Evolutionary conservation across 1,140 invertebrate species (phyloP), one percentile per base, ranked within the genome.

Genomic region (Stegodyphus dumicola): DNA sequence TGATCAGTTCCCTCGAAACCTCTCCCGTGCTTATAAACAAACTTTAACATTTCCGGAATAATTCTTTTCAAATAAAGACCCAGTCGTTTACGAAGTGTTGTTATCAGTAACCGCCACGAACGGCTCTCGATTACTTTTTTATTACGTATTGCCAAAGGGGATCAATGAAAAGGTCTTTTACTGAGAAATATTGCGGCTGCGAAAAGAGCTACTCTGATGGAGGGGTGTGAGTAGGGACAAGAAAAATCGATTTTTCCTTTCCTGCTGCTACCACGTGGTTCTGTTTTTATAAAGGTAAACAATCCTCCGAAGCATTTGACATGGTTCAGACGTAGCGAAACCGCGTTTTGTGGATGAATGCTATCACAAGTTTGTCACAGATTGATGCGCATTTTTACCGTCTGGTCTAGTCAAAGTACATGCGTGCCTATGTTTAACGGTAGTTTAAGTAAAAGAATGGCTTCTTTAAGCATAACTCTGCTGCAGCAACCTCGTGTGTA

Each of bases 121-220:
- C 73, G 53, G 65, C 56, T 65, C 81, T 85, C 73, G 74, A 85
- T 85, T 76, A 76, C 81, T 85, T 85, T 85, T 85, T 85, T 85
- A 85, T 85, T 85, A 85, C 64, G 81, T 85, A 85, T 85, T 85
- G 81, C 81, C 81, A 70, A 76, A 83, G 71, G 81, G 81, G 81
- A 85, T 85, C 81, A 85, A 85, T 85, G 81, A 56, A 70, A 76
- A 70, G 74, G 13, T 70, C 80, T 83, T 83, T 83, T 83, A 85
- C 81, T 76, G 81, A 77, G 81, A 77, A 85, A 85, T 85, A 85
- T 77, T 76, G 81, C 74, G 81, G 64, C 71, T 71, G 65, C 11
- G 78, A 81, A 73, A 11, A 18, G 9, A 48, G 54, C 75, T 7
- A 54, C 48, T n/a, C 78, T 49, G 56, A 64, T 75, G 80, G 60